Evolutionary conservation across 2,113 vertebrate species (phyloP), one percentile per base, ranked within the genome.

Genomic region (Varanus komodoensis): DNA sequence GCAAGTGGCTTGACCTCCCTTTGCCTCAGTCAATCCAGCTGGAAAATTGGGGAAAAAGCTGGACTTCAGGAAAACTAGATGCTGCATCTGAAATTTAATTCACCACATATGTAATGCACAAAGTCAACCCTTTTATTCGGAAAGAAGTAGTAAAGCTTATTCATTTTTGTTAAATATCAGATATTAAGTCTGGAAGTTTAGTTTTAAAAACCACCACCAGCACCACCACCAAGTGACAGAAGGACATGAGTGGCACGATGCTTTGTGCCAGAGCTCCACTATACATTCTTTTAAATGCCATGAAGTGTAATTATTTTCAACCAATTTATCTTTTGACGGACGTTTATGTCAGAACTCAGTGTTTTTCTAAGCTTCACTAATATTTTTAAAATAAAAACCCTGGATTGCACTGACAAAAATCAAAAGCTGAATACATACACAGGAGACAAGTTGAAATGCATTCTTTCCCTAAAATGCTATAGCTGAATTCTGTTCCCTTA

Each of bases 1-100:
- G 92, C 94, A 95, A 96, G 94, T 94, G 95, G 95, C 94, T 96
- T 96, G 96, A 96, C 95, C 95, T 96, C 84, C 90, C 92, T 96
- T 96, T 96, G 95, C 95, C 90, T 95, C 50, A 0, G 91, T 93
- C 95, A 96, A 95, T 95, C 93, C 95, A 94, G 89, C 95, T 96
- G 95, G 96, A 96, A 96, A 96, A 96, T 95, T 95, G 92, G 87
- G 93, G 94, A 91, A 95, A 96, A 95, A 93, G 94, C 86, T 92
- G 78, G 91, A 95, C 87, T 95, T 94, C 91, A 91, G 87, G 92
- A 92, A 95, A 96, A 94, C 87, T 93, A 96, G 94, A 95, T 93
- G 93, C 87, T 95, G 93, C 90, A 91, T 93, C 87, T 71, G n/a
- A 95, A 93, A 95, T 84, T 77, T 92, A 90, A 80, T 86, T 21